Evolutionary conservation across 2,113 vertebrate species (phyloP).

Genomic region (Cryptomyrus ogoouensis): DNA sequence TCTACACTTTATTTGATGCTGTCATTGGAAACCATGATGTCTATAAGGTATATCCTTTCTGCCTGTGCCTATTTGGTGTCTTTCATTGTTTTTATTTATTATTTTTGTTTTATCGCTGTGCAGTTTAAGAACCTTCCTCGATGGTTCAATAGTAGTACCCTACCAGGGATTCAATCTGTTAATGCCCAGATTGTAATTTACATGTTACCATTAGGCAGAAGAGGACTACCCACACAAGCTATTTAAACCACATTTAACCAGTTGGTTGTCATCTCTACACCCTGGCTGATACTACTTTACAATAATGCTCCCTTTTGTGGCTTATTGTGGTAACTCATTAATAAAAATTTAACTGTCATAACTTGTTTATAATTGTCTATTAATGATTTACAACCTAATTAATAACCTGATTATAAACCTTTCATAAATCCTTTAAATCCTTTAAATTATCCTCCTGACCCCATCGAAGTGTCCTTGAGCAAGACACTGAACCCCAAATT

Average conservation of each 20-base stretch:
- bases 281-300: not conserved
- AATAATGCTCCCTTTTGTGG: not conserved
- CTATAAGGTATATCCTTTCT: constrained; percentile 40
- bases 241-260: not conserved
- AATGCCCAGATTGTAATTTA: not conserved
- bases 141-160: not conserved
- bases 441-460: too few species aligned
- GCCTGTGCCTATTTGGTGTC: not conserved
- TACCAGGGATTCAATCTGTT: not conserved
- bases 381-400: not conserved
- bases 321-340: not conserved
- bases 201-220: not conserved
- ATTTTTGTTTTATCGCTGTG: not conserved
- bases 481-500: too few species aligned
- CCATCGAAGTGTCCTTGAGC: too few species aligned
- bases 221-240: not conserved
- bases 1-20: constrained; percentile 50
- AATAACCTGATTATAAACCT: not conserved
- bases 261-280: not conserved
- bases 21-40: constrained; percentile 51
- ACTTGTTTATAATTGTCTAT: not conserved
- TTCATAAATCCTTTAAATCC: too few species aligned
- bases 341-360: not conserved
- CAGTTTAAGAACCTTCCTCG: not conserved
- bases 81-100: not conserved